Evolutionary conservation across 1,140 invertebrate genomes (phyloP), one percentile per base, ranked within the genome.

Genomic region (Cyclargus thomasi): DNA sequence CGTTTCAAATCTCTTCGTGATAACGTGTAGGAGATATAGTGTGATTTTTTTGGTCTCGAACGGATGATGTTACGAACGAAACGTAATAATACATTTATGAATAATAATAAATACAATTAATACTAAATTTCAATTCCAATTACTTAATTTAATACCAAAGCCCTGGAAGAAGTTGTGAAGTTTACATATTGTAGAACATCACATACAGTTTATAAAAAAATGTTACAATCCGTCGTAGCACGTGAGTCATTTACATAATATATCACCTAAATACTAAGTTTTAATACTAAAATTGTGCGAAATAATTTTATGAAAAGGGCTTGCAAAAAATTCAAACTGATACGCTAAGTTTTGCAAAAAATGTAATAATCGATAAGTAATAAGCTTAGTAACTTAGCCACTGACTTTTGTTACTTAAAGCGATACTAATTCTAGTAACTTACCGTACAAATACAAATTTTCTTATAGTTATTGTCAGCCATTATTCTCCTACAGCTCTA

Each of bases 401-500:
- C 14, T 47, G 39, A 47, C 10, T 47, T n/a, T n/a, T 47, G 39
- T 47, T 47, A 1, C 4, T 47, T 21, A 59, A 11, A 59, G 55
- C 55, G 6, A 59, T 21, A 20, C 55, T 21, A 59, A 21, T 18
- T 20, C 18, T 59, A 59, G 55, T 20, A 18, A 21, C 17, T 59
- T 59, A 59, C 3, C 55, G 17, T 20, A 21, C 1, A 21, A 59
- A 69, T 29, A 53, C 36, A 65, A 65, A 65, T 64, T 72, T 55
- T 65, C 64, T 68, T 69, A 68, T 8, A 64, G 18, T 63, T 86
- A 87, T 85, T 86, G 82, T 86, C 86, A 82, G 74, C 86, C 77
- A 86, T 88, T 88, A 88, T 81, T 88, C 84, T 88, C 86, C 86
- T 86, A 83, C 79, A 74, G 81, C 80, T 70, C 22, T 64, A 63